Percentiles rank a stretch among this genome's conserved stretches.
Conservation (phyloP, 2,113 vertebrate genomes). For the Brachypodius melanocephalos region DNA sequence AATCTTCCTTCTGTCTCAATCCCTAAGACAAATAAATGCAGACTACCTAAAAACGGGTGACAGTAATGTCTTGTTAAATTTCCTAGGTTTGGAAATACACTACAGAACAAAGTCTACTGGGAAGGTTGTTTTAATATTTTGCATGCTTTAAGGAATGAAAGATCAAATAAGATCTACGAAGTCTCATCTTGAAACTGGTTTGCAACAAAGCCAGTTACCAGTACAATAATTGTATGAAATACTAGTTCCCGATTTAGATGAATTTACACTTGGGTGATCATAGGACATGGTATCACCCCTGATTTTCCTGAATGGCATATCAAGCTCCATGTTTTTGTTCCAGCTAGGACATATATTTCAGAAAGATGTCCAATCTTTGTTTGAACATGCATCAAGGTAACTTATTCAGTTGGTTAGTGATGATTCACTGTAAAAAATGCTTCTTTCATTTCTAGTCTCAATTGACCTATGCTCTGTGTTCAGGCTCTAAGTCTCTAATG, state of each 20-base stretch:
- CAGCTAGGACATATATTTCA: background rate
- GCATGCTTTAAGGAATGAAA: background rate
- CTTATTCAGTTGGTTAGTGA: background rate
- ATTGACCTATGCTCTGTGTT: background rate
- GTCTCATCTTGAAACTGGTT: background rate
- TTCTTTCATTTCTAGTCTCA: background rate
- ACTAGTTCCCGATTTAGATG: background rate
- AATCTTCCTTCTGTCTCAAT: background rate
- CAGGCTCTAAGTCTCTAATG: background rate
- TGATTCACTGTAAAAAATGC: background rate
- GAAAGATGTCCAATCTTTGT: background rate
- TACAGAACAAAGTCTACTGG: background rate
- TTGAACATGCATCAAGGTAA: background rate
- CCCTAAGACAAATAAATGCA: background rate
- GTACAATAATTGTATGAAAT: background rate
- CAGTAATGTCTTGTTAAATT: background rate
- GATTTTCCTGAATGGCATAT: background rate
- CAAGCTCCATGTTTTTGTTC: background rate
- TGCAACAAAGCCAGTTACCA: background rate
- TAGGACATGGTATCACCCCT: too few species aligned
- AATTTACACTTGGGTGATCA: background rate
- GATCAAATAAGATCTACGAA: background rate
- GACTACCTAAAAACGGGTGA: background rate
- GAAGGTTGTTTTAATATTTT: background rate
- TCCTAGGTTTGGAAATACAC: background rate